Evolutionary conservation across 1,140 invertebrate species (phyloP).

Genomic region (Cepaea nemoralis): DNA sequence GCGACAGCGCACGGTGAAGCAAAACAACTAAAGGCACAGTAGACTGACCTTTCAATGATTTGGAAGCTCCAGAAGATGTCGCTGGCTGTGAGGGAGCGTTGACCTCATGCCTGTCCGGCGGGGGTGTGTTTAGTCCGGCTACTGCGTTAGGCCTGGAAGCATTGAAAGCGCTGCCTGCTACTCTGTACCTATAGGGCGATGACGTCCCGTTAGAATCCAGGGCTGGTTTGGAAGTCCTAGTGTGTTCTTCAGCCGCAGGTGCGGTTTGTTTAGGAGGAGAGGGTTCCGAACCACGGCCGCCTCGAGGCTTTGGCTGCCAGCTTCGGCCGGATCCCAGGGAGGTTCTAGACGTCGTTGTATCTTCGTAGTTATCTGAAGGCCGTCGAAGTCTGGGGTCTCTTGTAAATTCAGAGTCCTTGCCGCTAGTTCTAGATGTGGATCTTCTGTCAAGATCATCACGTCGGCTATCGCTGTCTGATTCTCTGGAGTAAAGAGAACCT

Average conservation of each 20-base stretch:
- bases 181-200: constrained; percentile 28
- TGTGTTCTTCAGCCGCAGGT: not conserved
- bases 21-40: no score
- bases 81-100: not conserved
- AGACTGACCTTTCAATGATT: not conserved
- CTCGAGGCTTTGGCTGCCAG: constrained; percentile 36
- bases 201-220: constrained; percentile 31
- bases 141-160: constrained; percentile 11
- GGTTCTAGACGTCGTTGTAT: constrained; percentile 7
- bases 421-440: not conserved
- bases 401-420: not conserved
- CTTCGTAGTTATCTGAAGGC: constrained; percentile 17
- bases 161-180: constrained; percentile 37
- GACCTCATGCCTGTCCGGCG: constrained; percentile 15
- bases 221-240: not conserved
- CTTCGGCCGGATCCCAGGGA: constrained; percentile 2
- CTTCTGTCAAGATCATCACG: constrained; percentile 8
- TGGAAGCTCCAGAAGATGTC: not conserved
- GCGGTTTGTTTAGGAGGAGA: not conserved
- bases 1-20: no score
- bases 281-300: not conserved
- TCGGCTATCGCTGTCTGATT: not conserved
- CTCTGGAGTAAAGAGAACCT: not conserved
- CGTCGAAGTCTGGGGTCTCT: not conserved
- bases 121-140: constrained; percentile 32